Conservation (phyloP, 2,888 invertebrate species). For the Drosophila borborema region DNA sequence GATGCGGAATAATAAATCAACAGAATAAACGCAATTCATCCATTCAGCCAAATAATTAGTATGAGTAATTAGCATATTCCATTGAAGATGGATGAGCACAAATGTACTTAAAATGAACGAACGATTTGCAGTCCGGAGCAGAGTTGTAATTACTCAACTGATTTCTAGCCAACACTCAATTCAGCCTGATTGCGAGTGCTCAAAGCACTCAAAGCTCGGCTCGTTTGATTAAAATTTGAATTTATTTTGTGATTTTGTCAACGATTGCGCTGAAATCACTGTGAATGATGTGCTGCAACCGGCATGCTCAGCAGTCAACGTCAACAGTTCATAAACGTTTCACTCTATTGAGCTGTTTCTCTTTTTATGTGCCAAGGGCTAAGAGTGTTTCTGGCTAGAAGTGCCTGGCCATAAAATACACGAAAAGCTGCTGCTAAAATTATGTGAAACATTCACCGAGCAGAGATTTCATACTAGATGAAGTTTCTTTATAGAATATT, state of each 20-base stretch:
- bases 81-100: conserved; percentile 10
- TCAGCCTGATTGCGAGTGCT: neutral
- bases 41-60: conserved; percentile 44
- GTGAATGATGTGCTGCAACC: neutral
- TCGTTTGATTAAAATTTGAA: neutral
- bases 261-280: neutral
- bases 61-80: conserved; percentile 41
- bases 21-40: conserved; percentile 18
- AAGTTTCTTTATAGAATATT: neutral
- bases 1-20: conserved; percentile 57
- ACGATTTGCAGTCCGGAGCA: neutral
- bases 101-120: conserved; percentile 20
- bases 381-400: neutral
- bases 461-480: neutral
- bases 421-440: neutral
- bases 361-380: neutral
- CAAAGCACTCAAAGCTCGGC: neutral
- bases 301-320: neutral
- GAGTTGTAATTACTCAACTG: conserved; percentile 5
- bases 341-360: neutral
- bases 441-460: neutral
- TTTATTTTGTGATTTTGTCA: neutral
- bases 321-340: neutral
- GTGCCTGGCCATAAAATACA: neutral
- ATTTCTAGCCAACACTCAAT: neutral